Evolutionary conservation across 2,888 invertebrate species (phyloP), one percentile per base, ranked within the genome.

Genomic region (Proisotoma minuta): DNA sequence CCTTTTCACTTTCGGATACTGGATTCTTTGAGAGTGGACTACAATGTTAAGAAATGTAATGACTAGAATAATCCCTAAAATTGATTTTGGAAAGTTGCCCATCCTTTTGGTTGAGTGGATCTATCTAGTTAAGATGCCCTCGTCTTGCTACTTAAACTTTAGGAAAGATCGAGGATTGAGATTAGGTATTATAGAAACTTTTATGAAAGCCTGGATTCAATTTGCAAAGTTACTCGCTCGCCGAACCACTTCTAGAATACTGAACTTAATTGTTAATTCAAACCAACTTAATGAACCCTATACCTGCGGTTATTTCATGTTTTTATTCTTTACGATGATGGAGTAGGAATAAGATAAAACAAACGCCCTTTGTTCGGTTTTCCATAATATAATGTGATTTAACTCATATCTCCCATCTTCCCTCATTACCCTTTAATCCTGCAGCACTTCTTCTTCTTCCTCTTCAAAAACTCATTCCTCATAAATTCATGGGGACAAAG

Each of bases 1-100:
- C 74, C 91, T 83, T 68, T 87, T 81, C 60, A 86, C 86, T 65
- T 82, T 81, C 1, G 96, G 95, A 80, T 96, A 96, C 54, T 80
- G 79, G 77, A 86, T 22, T 4, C 4, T 23, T 5, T 26, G 29
- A 10, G 24, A 39, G 15, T 10, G 29, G 10, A 51, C 26, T 2
- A 24, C 27, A 3, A 28, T 24, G n/a, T 39, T 43, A 39, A 22
- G 58, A 43, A 47, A 29, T 47, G 24, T 59, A 15, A 39, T 29
- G 29, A 49, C 20, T 28, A 52, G 29, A 54, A 54, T 54, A 54
- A 54, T 54, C 54, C 54, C 3, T 22, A 34, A 54, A 54, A 54
- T 54, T 54, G 54, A 54, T 54, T 54, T 39, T 54, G 54, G 54
- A 54, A 54, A 34, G 22, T 4, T 54, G 54, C 54, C 54, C 54